Evolutionary conservation across 2,113 vertebrate species (phyloP), one percentile per base, ranked within the genome.

Genomic region (Clarias gariepinus): DNA sequence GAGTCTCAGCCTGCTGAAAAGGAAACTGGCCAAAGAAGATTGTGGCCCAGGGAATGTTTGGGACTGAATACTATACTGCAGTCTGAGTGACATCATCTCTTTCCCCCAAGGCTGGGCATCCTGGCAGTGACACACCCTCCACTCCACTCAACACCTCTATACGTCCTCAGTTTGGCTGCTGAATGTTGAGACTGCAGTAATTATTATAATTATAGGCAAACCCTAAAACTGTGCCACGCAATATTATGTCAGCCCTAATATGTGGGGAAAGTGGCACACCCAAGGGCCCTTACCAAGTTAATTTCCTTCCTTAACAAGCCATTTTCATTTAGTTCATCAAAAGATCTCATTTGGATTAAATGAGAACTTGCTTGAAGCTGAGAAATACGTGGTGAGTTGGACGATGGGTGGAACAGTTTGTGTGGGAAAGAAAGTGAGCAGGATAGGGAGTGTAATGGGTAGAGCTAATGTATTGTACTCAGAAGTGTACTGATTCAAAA

Each of bases 21-120:
- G 97, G 96, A 98, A 97, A 95, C 94, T 90, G 53, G 93, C 83
- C 80, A 2, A 12, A 90, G 85, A 92, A 96, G 95, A 96, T 95
- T 95, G 96, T 94, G 94, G 91, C 90, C 87, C 86, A 82, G 91
- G 95, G 95, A 96, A 93, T 91, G 90, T 93, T 97, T 86, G 91
- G 53, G 71, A 85, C n/a, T 58, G 87, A 92, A 91, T 88, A 87
- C 93, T 88, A 91, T 92, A 84, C 91, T 91, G 91, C 89, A 82
- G 86, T 86, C 28, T 73, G 55, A 88, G 89, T 95, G 94, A 95
- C 94, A 93, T 95, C 94, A 96, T 93, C 84, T 81, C 89, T 63
- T 85, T 63, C 55, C 61, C 36, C 66, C 81, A 86, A 89, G 90
- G 90, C 88, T 30, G 85, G 66, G 83, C 85, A 58, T 89, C 91